Evolutionary conservation across 2,797 vertebrate genomes (phyloP).

Genomic region (Spondyliosoma cantharus): DNA sequence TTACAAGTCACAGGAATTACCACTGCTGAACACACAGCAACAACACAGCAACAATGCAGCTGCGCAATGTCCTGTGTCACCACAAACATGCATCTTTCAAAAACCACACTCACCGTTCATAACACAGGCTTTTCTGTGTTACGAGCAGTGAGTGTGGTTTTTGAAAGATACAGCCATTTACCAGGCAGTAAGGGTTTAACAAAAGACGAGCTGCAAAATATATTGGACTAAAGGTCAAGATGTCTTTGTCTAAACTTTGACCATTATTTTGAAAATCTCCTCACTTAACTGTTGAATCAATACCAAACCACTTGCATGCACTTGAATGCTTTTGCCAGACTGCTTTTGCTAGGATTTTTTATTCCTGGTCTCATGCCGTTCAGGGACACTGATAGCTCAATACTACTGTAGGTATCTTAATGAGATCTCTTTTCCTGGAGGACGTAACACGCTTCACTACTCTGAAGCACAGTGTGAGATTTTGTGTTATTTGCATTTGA

Average conservation of each 20-base stretch:
- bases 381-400: not conserved
- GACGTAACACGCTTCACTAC: not conserved
- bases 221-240: not conserved
- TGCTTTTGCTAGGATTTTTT: not conserved
- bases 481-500: not conserved
- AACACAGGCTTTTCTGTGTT: not conserved
- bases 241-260: not conserved
- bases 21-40: conserved; percentile 7
- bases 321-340: not conserved
- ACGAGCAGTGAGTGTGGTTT: not conserved
- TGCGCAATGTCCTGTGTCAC: not conserved
- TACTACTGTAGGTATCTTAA: not conserved
- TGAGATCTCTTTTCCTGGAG: not conserved
- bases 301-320: not conserved
- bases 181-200: conserved; percentile 14
- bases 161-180: conserved; percentile 26
- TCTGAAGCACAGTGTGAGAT: not conserved
- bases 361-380: not conserved
- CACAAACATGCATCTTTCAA: too few relatives aligned
- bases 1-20: conserved; percentile 3
- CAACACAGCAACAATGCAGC: too few relatives aligned
- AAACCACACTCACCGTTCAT: too few relatives aligned
- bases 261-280: not conserved
- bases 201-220: conserved; percentile 21
- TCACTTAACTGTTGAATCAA: not conserved